phyloP scores from a whole-genome alignment of 2,113 vertebrate species.

The Pelmatolapia mariae region DNA sequence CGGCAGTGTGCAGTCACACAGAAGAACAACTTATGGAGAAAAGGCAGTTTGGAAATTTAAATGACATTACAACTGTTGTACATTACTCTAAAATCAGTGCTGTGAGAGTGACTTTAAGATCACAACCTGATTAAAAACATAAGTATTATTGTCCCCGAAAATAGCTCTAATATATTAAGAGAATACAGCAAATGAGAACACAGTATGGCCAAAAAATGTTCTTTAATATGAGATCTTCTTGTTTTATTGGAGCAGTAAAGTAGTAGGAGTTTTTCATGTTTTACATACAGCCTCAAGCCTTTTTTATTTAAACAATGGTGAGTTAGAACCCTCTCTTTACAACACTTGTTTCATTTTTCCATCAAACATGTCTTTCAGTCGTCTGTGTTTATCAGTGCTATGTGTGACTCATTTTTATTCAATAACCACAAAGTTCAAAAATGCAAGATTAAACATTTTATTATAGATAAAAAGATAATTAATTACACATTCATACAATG shows the following conservation, averaged over 20 bases:
- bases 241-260: background rate
- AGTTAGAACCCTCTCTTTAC: background rate
- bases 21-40: background rate
- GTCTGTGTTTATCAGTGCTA: rapidly evolving
- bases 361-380: background rate
- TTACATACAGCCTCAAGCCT: background rate
- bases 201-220: background rate
- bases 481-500: background rate
- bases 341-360: rapidly evolving
- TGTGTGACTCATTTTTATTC: background rate
- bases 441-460: background rate
- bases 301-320: background rate
- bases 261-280: background rate
- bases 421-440: background rate
- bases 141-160: rapidly evolving
- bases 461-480: background rate
- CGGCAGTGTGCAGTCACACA: rapidly evolving
- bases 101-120: background rate
- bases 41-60: too few relatives aligned
- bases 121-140: background rate
- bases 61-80: background rate
- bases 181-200: background rate
- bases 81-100: background rate
- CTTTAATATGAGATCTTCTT: background rate
- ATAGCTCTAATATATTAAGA: background rate